phyloP scores from a whole-genome alignment of 2,888 invertebrate genomes.

The Aricia artaxerxes region DNA sequence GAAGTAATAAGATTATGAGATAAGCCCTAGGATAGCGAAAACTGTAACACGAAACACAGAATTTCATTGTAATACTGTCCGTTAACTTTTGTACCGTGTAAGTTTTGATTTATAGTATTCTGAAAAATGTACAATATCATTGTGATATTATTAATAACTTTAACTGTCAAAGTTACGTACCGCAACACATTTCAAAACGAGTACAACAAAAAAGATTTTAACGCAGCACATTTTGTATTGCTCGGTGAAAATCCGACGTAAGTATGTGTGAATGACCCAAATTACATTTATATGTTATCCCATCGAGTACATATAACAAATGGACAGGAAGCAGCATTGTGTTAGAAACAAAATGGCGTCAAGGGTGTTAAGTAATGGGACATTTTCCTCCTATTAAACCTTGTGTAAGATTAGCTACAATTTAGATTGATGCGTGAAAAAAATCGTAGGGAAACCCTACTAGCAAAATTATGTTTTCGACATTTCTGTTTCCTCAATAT shows the following conservation, averaged over 20 bases:
- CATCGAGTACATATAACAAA: neutral
- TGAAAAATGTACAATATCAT: too few relatives aligned
- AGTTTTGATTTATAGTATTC: too few relatives aligned
- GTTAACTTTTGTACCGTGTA: too few relatives aligned
- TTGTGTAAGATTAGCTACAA: conserved; percentile 11
- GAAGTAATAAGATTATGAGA: neutral
- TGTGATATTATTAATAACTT: neutral
- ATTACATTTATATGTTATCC: conserved; percentile 25
- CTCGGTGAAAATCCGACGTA: conserved; percentile 40
- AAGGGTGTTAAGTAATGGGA: conserved; percentile 1
- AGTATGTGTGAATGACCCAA: conserved; percentile 54
- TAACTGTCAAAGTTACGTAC: conserved; percentile 22
- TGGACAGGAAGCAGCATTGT: conserved; percentile 21
- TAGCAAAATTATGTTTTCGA: neutral
- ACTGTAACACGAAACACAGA: too few relatives aligned
- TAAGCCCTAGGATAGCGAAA: too few relatives aligned
- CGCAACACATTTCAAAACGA: conserved; percentile 24
- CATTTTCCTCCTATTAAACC: conserved; percentile 1
- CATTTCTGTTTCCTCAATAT: neutral
- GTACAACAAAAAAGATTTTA: conserved; percentile 29
- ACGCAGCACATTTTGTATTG: conserved; percentile 42
- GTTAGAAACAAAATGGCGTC: conserved; percentile 16
- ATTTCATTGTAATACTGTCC: too few relatives aligned
- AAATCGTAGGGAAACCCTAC: neutral
- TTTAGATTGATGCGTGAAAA: conserved; percentile 18